These are phyloP conservation scores for Ctenicera cuprea DNA, from an alignment of 2,888 invertebrate species.

Conservation along the genomic window DNA sequence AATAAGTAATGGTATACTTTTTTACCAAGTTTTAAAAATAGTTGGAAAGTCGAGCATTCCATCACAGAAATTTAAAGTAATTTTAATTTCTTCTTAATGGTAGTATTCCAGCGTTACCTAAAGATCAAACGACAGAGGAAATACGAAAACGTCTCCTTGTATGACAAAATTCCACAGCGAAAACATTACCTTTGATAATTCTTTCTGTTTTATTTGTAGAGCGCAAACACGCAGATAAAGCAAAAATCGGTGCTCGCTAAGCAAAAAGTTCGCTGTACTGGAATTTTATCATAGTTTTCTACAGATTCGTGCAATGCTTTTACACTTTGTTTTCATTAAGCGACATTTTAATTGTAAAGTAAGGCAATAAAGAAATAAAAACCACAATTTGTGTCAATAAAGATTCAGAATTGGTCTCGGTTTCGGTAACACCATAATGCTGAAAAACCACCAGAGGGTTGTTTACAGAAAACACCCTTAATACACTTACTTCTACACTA, in stretches of 20 bases:
- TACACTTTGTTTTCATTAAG: too few species aligned
- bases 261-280: too few species aligned
- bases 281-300: too few species aligned
- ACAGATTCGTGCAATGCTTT: too few species aligned
- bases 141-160: background rate
- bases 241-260: background rate
- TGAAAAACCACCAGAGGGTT: background rate
- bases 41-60: too few species aligned
- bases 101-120: background rate
- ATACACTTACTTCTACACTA: conserved; percentile 21
- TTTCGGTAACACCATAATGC: too few species aligned
- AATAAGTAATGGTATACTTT: too few species aligned
- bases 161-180: background rate
- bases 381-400: too few species aligned
- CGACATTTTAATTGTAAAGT: too few species aligned
- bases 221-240: background rate
- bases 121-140: background rate
- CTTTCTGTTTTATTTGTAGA: background rate
- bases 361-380: too few species aligned
- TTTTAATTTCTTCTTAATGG: background rate
- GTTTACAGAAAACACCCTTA: conserved; percentile 11
- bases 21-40: too few species aligned
- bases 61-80: background rate
- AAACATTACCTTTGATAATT: conserved; percentile 1
- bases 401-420: too few species aligned